Evolutionary conservation across 53 echinoderm and acorn worm genomes (phyloP).

Genomic region (Henricia sp.): DNA sequence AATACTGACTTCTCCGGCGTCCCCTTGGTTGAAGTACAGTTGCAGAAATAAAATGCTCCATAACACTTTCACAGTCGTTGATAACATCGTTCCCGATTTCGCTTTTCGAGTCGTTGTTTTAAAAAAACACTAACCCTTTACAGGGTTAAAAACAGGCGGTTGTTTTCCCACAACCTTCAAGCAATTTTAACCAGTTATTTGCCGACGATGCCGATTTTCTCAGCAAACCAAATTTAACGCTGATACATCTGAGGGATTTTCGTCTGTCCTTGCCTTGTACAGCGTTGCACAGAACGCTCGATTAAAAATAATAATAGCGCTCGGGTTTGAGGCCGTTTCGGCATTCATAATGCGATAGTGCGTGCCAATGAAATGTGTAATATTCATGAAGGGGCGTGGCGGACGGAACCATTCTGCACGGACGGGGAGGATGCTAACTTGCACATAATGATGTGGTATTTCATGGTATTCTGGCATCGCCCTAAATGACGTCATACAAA

Average conservation of each 20-base stretch:
- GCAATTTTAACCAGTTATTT: background rate
- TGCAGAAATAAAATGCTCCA: constrained; percentile 31
- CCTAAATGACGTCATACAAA: too few species aligned
- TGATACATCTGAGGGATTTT: background rate
- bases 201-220: background rate
- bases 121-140: constrained; percentile 3
- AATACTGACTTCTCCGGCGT: constrained; percentile 46
- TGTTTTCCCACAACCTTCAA: background rate
- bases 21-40: constrained; percentile 43
- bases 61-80: constrained; percentile 42
- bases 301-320: constrained; percentile 10
- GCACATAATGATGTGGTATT: constrained; percentile 16
- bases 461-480: too few species aligned
- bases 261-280: constrained; percentile 8
- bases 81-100: constrained; percentile 41
- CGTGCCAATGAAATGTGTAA: constrained; percentile 50
- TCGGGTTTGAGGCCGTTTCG: background rate
- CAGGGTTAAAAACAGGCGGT: background rate
- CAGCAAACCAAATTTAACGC: background rate
- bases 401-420: constrained; percentile 18
- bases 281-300: background rate
- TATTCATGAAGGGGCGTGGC: constrained; percentile 48
- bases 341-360: background rate
- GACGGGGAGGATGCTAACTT: background rate
- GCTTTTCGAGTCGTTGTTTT: background rate